Evolutionary conservation across 2,797 vertebrate genomes (phyloP), one percentile per base, ranked within the genome.

Genomic region (Muscicapa comitata): DNA sequence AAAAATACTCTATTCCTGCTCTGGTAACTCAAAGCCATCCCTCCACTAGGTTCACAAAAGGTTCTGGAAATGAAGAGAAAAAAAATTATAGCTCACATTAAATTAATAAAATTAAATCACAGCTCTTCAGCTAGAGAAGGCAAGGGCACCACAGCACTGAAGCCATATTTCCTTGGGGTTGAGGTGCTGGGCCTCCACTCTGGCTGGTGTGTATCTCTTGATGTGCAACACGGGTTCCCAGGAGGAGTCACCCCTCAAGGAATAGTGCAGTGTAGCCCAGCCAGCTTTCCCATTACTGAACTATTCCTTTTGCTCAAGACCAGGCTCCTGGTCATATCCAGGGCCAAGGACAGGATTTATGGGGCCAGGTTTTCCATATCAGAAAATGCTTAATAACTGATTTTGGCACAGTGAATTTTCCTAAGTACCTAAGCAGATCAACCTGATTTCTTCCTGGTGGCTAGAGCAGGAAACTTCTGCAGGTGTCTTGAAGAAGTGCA

Each of bases 201-300:
- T 58, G 33, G 5, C 29, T 77, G 20, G 5, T 74, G 26, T 38
- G 20, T 20, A 3, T 72, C 14, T 21, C 79, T 9, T 2, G 4
- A 11, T 12, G 37, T 20, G 14, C 7, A 7, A 45, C 35, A 24
- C 0, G 0, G 38, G 21, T 50, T 43, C 55, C 38, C 2, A 3
- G 66, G 19, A 67, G 47, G 45, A 91, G 1, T 21, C 25, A 21
- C 24, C 17, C 5, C 25, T 23, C 65, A 58, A 76, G 38, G 26
- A 68, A 14, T 2, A 62, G 10, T 18, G 18, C 55, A 29, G 25
- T 11, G 9, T 61, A 58, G 15, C 8, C 45, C 24, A 6, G 13
- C 19, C 13, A 8, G 33, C 20, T 61, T 77, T 62, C 20, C 33
- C 29, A 12, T 31, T 47, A 14, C 40, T 47, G 17, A 54, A 3